Evolutionary conservation across 2,797 vertebrate genomes (phyloP), one percentile per base, ranked within the genome.

Genomic region (Cirrhinus mrigala): DNA sequence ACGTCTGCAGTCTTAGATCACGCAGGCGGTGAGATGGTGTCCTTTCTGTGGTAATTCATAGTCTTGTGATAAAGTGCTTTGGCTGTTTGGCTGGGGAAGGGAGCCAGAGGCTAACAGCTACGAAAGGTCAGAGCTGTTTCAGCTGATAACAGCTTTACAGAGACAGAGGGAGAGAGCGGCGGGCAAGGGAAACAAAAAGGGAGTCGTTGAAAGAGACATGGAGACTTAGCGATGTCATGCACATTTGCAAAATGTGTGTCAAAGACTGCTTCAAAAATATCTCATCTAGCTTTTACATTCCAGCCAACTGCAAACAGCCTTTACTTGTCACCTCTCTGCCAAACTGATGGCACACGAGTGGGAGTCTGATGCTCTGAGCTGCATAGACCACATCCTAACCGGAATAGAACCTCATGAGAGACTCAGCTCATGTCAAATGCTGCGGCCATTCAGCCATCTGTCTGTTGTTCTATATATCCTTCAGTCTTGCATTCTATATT

Each of bases 81-180:
- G 86, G 87, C 86, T 88, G 60, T 87, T 92, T 81, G 86, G 82
- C 88, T 84, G 87, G 82, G 88, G 83, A 89, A 81, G 83, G 48
- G 44, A 20, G 89, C 91, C 86, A 68, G 46, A 62, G 84, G 92
- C 90, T 87, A 89, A 89, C 85, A 89, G 89, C 86, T 87, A 89
- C 75, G 86, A 94, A 93, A 94, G 92, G 92, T 94, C 92, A 91
- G 60, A 69, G 88, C 87, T 89, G 86, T 91, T 94, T 87, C 89
- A 56, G 60, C 86, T 90, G 87, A 92, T 90, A 92, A 88, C 89
- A 84, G 89, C 91, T 87, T 92, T 73, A 87, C 48, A 88, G 87
- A 90, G 15, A 85, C 84, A 87, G 60, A 85, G 18, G 54, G 64
- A 86, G 33, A 87, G 33, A 81, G 71, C 18, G 58, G 68, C n/a